phyloP scores from a whole-genome alignment of 2,113 vertebrate species.

The Sinocyclocheilus rhinocerous region DNA sequence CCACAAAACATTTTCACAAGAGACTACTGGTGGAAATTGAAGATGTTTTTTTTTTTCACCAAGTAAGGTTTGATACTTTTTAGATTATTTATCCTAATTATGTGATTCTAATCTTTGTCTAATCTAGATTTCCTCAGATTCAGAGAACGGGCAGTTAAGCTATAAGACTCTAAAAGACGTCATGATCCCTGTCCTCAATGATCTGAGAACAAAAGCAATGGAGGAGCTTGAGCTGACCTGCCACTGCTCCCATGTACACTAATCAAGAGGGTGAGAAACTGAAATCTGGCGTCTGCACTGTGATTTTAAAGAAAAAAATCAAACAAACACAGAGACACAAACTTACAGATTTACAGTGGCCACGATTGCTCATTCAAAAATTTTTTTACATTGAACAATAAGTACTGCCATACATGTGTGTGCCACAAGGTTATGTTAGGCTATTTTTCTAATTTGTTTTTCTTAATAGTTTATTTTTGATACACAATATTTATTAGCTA shows the following conservation, averaged over 20 bases:
- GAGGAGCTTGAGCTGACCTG: slow-evolving; percentile 66
- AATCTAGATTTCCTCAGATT: slow-evolving; percentile 78
- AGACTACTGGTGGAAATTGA: not conserved
- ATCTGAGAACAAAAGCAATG: slow-evolving; percentile 75
- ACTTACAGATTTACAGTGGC: not conserved
- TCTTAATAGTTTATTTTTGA: slow-evolving; percentile 30
- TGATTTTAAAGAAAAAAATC: not conserved
- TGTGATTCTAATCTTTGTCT: slow-evolving; percentile 55
- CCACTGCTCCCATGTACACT: slow-evolving; percentile 52
- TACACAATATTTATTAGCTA: slow-evolving; percentile 48
- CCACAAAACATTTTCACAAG: not conserved
- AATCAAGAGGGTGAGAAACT: slow-evolving; percentile 9
- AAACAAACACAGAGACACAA: not conserved
- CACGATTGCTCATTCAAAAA: not conserved
- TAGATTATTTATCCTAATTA: not conserved
- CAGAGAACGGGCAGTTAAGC: slow-evolving; percentile 78
- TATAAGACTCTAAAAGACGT: slow-evolving; percentile 82
- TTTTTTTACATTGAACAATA: too few species aligned
- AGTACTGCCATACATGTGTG: slow-evolving; percentile 69
- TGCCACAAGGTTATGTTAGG: slow-evolving; percentile 65
- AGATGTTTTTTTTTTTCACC: not conserved
- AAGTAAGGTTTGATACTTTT: not conserved
- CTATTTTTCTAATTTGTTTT: slow-evolving; percentile 19
- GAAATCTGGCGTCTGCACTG: not conserved
- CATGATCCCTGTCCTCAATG: slow-evolving; percentile 82